Evolutionary conservation across 2,888 invertebrate genomes (phyloP).

Genomic region (Thysanoteuthis rhombus): DNA sequence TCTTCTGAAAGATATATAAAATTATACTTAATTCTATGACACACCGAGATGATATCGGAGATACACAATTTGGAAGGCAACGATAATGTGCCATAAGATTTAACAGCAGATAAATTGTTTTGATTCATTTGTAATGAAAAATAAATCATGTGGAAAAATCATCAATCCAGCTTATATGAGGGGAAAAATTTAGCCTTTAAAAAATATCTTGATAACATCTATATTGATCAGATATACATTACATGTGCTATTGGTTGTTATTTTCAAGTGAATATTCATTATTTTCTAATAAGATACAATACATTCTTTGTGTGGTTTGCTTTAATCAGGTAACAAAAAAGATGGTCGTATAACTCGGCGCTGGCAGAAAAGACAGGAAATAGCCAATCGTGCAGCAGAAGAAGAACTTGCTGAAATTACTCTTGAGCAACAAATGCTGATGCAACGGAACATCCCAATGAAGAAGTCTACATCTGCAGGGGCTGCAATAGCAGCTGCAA

Average conservation of each 20-base stretch:
- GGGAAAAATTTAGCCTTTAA: background rate
- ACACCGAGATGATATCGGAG: too few species aligned
- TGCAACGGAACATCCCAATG: slow-evolving; percentile 51
- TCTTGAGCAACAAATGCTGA: slow-evolving; percentile 64
- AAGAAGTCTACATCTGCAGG: slow-evolving; percentile 38
- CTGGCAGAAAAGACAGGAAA: slow-evolving; percentile 60
- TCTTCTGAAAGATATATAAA: too few species aligned
- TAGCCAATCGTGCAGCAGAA: slow-evolving; percentile 64
- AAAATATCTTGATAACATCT: too few species aligned
- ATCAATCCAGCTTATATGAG: background rate
- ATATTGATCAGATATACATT: background rate
- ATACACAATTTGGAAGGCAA: too few species aligned
- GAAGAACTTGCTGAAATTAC: slow-evolving; percentile 66
- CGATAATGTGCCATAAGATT: background rate
- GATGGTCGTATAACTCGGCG: slow-evolving; percentile 44
- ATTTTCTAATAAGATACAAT: background rate
- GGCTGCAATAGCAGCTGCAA: slow-evolving; percentile 34
- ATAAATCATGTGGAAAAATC: too few species aligned
- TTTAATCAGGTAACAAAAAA: slow-evolving; percentile 18
- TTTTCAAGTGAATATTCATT: background rate
- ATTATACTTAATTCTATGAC: too few species aligned
- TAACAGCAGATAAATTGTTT: background rate
- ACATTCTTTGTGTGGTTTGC: background rate
- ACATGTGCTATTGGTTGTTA: background rate
- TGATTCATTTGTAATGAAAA: too few species aligned